These are phyloP conservation scores for Drosophila parvula DNA, from an alignment of 1,140 invertebrate genomes.

Conservation along the genomic window DNA sequence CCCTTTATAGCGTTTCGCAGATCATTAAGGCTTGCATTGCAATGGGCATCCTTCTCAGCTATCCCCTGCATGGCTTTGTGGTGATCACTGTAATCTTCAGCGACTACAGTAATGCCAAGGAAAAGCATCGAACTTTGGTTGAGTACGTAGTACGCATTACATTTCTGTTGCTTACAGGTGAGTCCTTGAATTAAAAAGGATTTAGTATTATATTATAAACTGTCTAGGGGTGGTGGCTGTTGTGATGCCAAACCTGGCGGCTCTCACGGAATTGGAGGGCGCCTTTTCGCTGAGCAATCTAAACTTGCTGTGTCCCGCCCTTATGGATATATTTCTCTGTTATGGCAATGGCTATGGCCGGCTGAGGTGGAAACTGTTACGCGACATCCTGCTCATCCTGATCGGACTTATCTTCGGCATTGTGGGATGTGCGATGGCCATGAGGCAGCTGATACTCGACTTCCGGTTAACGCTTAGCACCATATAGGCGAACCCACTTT, in stretches of 20 bases:
- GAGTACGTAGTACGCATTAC: conserved; percentile 46
- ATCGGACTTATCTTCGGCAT: conserved; percentile 53
- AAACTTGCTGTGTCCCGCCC: conserved; percentile 63
- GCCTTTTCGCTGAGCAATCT: conserved; percentile 65
- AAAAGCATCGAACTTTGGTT: not conserved
- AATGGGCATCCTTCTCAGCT: conserved; percentile 59
- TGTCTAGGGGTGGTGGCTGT: conserved; percentile 53
- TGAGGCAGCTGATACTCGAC: conserved; percentile 50
- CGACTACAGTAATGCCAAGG: conserved; percentile 15
- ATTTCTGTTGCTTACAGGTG: conserved; percentile 57
- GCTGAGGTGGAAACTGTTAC: conserved; percentile 56
- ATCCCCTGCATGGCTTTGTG: conserved; percentile 64
- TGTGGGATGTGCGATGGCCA: conserved; percentile 60
- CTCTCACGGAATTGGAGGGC: conserved; percentile 65
- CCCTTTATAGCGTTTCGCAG: conserved; percentile 47
- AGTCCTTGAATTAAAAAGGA: not conserved
- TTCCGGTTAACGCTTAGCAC: conserved; percentile 29
- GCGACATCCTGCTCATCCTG: conserved; percentile 55
- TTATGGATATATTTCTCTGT: conserved; percentile 61
- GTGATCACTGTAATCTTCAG: conserved; percentile 62
- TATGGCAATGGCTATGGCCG: conserved; percentile 53
- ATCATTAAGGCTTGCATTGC: conserved; percentile 57
- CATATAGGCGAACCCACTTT: not conserved
- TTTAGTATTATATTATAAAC: too few relatives aligned
- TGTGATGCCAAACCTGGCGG: conserved; percentile 60